A percentile compares a stretch with the other conserved stretches of the same genome.
Evolutionary conservation across 2,888 invertebrate species (phyloP).

Genomic region (Mechanitis mazaeus): DNA sequence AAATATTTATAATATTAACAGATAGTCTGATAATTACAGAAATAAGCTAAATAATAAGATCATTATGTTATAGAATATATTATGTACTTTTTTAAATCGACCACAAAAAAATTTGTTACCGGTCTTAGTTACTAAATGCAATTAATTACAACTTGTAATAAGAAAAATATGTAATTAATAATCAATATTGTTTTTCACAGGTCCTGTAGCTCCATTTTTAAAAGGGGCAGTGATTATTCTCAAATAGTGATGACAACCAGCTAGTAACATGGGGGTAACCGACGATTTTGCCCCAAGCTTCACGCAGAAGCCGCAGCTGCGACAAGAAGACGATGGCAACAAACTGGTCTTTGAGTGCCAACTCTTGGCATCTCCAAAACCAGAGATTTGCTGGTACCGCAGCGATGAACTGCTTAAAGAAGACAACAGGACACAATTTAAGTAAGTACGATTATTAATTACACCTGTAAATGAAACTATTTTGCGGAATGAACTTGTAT

Average conservation of each 20-base stretch:
- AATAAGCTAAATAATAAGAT: no score
- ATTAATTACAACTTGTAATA: no score
- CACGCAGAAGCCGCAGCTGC: conserved; percentile 97
- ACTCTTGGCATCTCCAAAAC: conserved; percentile 89
- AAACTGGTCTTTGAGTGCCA: conserved; percentile 96
- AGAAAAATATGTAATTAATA: conserved; percentile 6
- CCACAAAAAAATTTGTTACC: no score
- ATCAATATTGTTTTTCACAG: conserved; percentile 34
- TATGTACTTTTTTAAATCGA: no score
- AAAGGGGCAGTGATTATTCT: conserved; percentile 34
- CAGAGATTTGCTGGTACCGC: conserved; percentile 94
- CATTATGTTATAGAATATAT: no score
- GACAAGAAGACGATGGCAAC: conserved; percentile 97
- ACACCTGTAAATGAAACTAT: no score
- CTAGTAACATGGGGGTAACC: conserved; percentile 85
- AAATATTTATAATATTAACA: no score
- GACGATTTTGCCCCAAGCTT: conserved; percentile 99
- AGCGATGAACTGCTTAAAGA: conserved; percentile 90
- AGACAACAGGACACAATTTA: conserved; percentile 91
- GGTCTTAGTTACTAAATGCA: no score
- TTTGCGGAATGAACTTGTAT: no score
- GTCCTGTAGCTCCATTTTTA: conserved; percentile 38
- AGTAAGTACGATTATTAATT: conserved; percentile 48
- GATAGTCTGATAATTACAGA: no score
- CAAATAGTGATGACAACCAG: conserved; percentile 64